phyloP scores from a whole-genome alignment of 2,888 invertebrate species.

The Pediacus dermestoides region DNA sequence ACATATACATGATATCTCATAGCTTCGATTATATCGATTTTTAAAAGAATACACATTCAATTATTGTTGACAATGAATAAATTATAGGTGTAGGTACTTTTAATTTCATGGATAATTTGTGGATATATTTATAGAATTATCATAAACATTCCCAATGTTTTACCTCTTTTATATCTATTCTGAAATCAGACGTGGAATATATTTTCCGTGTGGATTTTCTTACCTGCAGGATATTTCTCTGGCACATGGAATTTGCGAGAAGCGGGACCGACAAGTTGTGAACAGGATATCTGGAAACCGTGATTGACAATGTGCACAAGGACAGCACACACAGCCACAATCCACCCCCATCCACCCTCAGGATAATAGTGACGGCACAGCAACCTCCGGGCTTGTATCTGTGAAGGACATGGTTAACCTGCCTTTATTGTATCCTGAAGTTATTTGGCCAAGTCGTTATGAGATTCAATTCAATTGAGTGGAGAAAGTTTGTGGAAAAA shows the following conservation, averaged over 20 bases:
- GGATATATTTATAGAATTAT: too few species aligned
- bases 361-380: conserved; percentile 77
- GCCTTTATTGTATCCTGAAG: conserved; percentile 10
- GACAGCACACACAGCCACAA: conserved; percentile 69
- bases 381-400: conserved; percentile 61
- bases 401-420: conserved; percentile 24
- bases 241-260: conserved; percentile 60
- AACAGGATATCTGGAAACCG: conserved; percentile 65
- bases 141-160: too few species aligned
- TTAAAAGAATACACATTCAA: too few species aligned
- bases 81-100: too few species aligned
- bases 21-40: too few species aligned
- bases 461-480: conserved; percentile 20
- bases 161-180: too few species aligned
- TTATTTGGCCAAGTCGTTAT: conserved; percentile 12
- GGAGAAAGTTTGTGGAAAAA: conserved; percentile 13
- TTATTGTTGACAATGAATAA: too few species aligned
- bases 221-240: conserved; percentile 63
- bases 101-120: too few species aligned
- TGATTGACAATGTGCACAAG: conserved; percentile 70
- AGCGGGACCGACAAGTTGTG: conserved; percentile 62
- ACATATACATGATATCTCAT: too few species aligned
- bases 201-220: too few species aligned
- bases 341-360: conserved; percentile 86
- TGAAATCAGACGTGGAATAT: too few species aligned